Percentiles rank a stretch among this genome's conserved stretches.
Evolutionary conservation across 2,113 vertebrate genomes (phyloP).

Genomic region (Hassar affinis): DNA sequence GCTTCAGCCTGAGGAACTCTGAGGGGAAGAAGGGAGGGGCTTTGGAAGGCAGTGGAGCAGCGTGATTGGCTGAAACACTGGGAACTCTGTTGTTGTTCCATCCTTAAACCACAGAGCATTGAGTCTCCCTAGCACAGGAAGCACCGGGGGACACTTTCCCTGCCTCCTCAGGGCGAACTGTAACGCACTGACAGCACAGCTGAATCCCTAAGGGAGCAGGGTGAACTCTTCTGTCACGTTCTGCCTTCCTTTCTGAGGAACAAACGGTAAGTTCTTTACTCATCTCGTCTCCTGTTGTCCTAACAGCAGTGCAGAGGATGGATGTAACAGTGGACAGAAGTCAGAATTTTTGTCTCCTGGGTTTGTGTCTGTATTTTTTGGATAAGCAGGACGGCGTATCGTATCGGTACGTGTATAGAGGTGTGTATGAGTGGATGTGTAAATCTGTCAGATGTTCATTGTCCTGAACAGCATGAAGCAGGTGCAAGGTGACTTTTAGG

Average conservation of each 20-base stretch:
- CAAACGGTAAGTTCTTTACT: slow-evolving; percentile 66
- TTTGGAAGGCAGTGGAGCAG: slow-evolving; percentile 36
- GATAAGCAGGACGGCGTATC: not conserved
- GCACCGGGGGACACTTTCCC: slow-evolving; percentile 58
- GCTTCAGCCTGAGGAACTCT: slow-evolving; percentile 62
- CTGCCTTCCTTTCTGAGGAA: slow-evolving; percentile 48
- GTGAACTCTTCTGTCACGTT: slow-evolving; percentile 46
- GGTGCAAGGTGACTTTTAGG: slow-evolving; percentile 47
- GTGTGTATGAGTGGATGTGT: slow-evolving; percentile 19
- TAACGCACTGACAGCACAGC: slow-evolving; percentile 47
- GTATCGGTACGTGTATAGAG: slow-evolving; percentile 5
- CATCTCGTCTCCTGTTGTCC: slow-evolving; percentile 13
- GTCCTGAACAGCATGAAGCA: slow-evolving; percentile 31
- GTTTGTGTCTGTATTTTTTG: not conserved
- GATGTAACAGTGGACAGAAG: slow-evolving; percentile 3
- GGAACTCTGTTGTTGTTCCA: slow-evolving; percentile 64
- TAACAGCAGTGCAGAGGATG: slow-evolving; percentile 1
- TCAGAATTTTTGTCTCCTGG: slow-evolving; percentile 14
- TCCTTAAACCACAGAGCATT: slow-evolving; percentile 67
- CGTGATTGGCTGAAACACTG: slow-evolving; percentile 64
- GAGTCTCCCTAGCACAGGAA: slow-evolving; percentile 64
- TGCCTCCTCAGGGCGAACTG: slow-evolving; percentile 57
- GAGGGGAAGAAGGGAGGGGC: slow-evolving; percentile 43
- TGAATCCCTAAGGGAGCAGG: slow-evolving; percentile 29
- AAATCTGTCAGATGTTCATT: slow-evolving; percentile 23